Evolutionary conservation across 2,797 vertebrate genomes (phyloP).

Genomic region (Enteromius viviparus): DNA sequence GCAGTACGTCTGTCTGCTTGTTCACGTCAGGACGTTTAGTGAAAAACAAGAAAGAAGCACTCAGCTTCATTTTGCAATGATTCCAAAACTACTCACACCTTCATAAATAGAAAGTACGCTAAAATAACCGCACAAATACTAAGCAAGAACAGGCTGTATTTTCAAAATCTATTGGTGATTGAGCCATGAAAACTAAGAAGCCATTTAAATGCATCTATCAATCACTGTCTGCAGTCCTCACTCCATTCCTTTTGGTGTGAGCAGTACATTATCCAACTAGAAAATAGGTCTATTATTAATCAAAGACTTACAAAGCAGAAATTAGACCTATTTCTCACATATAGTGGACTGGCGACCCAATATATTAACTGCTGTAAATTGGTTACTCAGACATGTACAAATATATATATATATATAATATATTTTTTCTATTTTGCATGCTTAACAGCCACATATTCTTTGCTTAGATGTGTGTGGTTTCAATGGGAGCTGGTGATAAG

Average conservation of each 20-base stretch:
- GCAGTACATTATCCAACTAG: conserved; percentile 5
- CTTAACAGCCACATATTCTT: not conserved
- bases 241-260: not conserved
- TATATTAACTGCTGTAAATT: conserved; percentile 2
- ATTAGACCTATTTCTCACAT: conserved; percentile 17
- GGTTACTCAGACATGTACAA: not conserved
- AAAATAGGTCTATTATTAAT: conserved; percentile 18
- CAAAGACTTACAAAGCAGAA: conserved; percentile 3
- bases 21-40: not conserved
- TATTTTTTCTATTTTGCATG: conserved; percentile 1
- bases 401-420: not conserved
- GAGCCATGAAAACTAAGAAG: conserved; percentile 25
- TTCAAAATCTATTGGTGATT: conserved; percentile 10
- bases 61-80: not conserved
- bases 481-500: not conserved
- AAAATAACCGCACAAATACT: not conserved
- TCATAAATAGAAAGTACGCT: not conserved
- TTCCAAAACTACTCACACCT: not conserved
- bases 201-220: conserved; percentile 50
- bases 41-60: not conserved
- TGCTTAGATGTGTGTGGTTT: not conserved
- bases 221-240: conserved; percentile 34
- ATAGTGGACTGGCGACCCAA: not conserved
- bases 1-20: conserved; percentile 8
- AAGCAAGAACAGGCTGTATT: not conserved